Base-by-base conservation (phyloP, 2,888 invertebrate species). In the Netelia virgata region DNA sequence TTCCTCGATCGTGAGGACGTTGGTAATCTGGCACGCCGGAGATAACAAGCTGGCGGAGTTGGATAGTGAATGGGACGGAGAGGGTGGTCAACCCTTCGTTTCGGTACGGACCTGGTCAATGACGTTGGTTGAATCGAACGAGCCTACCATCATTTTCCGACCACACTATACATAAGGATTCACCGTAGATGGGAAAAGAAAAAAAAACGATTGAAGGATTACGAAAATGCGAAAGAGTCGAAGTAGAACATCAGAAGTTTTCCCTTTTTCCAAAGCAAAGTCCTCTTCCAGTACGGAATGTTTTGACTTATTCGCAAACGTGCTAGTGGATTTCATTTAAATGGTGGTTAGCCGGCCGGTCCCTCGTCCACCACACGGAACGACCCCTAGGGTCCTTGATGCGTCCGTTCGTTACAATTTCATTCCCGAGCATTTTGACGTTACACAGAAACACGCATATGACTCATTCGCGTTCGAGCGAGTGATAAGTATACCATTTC, bases 1-100 rank as follows among this genome's bases (percentile, higher is more conserved):
- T 83, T 47, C 70, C 59, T 76, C 64, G 78, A 76, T 79, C 73
- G 74, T n/a, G 64, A 47, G 63, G 41, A 63, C 77, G 36, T 72
- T 66, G 82, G 70, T 63, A 68, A 76, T 57, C 18, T 43, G 14
- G 55, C 43, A 41, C 50, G 66, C 23, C 23, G 59, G 63, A 50
- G 73, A 83, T 74, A 83, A 79, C 55, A 73, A 63, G 57, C 43
- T 68, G 23, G 53, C 41, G 41, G 8, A 16, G 11, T 28, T 66
- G 53, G 50, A 20, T 5, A 57, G 16, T 28, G 23, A 63, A 64
- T 28, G 9, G 18, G 68, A 59, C 50, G 59, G 59, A 61, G 11
- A 53, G 50, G 61, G 50, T 11, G 11, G 64, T 41, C 64, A 59
- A 20, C 16, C 41, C 43, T 43, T 16, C 23, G 36, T 36, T 36